These are phyloP conservation scores for Neodontobutis hainanensis DNA, from an alignment of 2,113 vertebrate genomes.

Conservation along the genomic window DNA sequence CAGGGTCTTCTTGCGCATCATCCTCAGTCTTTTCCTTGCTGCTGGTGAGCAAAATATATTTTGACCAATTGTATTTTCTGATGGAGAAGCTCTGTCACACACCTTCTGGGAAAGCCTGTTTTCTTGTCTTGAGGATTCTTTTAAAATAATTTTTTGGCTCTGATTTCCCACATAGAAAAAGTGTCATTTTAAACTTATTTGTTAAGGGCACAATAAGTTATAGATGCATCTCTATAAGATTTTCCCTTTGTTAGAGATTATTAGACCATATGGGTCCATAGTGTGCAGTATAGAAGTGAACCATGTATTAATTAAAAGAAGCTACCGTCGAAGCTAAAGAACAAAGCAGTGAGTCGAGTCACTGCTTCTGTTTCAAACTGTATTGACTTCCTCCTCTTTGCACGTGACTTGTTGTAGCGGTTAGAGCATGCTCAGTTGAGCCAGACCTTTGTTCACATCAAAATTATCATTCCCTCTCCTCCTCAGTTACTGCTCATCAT, in stretches of 20 bases:
- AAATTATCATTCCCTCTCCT: slow-evolving; percentile 41
- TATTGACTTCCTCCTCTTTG: slow-evolving; percentile 55
- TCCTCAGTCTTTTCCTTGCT: slow-evolving; percentile 21
- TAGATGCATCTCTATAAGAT: background rate
- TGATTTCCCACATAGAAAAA: no score
- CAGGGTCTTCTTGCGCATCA: slow-evolving; percentile 49
- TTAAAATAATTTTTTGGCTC: no score
- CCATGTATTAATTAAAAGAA: slow-evolving; percentile 25
- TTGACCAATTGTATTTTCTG: no score
- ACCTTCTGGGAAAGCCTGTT: no score
- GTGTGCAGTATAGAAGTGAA: slow-evolving; percentile 8
- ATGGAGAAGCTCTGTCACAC: no score
- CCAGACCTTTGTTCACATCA: slow-evolving; percentile 64
- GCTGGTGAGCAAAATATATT: no score
- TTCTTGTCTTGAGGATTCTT: no score
- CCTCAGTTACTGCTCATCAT: slow-evolving; percentile 50
- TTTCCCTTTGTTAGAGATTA: background rate
- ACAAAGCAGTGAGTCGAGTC: slow-evolving; percentile 59
- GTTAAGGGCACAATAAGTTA: no score
- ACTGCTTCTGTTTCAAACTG: slow-evolving; percentile 44
- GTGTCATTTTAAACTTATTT: no score
- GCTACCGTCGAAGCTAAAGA: slow-evolving; percentile 15
- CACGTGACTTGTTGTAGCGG: slow-evolving; percentile 51
- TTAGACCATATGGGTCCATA: background rate
- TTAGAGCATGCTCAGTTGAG: slow-evolving; percentile 39